Base-by-base conservation (phyloP, 1,140 invertebrate species). In the Neuroterus valhalla region DNA sequence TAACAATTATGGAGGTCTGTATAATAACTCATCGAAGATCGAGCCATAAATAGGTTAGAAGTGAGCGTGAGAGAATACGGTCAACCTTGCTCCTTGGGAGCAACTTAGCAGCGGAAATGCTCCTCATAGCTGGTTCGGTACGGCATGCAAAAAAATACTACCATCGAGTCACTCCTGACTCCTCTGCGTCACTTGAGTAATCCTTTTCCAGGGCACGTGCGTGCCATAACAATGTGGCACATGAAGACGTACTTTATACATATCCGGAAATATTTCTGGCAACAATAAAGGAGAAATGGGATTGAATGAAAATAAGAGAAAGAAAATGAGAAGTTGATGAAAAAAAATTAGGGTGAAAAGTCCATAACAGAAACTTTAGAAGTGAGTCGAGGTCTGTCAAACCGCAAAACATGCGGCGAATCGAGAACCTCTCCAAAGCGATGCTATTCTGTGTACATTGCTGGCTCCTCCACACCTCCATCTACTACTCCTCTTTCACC, bases 381-480 rank as follows among this genome's bases (percentile, higher is more conserved):
- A 38, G 31, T 38, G 31, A 38, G 4, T 38, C 31, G 31, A 38
- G 31, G 31, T 5, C 52, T 66, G 19, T 62, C 15, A 80, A 81
- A 82, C 74, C 72, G 62, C 76, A 80, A 73, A 79, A 84, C 76
- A 69, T 67, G 78, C 70, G 74, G 74, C 71, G 81, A 80, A 84
- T 79, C 70, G 46, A 76, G 71, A 26, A 83, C 48, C 15, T 71
- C 71, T 83, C 55, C 31, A 44, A 81, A 78, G 77, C 71, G 70
- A 74, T 67, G 74, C 71, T 74, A 55, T 75, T 68, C 45, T n/a
- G 44, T 38, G 8, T 10, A 38, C 31, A 38, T 62, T 62, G 26
- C 55, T 62, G 55, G 67, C 42, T 75, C 55, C 52, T 45, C 48
- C 71, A 43, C 68, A 38, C 26, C 52, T 44, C 31, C 4, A 10